Evolutionary conservation across 1,140 invertebrate species (phyloP), one percentile per base, ranked within the genome.

Genomic region (Acromyrmex charruanus): DNA sequence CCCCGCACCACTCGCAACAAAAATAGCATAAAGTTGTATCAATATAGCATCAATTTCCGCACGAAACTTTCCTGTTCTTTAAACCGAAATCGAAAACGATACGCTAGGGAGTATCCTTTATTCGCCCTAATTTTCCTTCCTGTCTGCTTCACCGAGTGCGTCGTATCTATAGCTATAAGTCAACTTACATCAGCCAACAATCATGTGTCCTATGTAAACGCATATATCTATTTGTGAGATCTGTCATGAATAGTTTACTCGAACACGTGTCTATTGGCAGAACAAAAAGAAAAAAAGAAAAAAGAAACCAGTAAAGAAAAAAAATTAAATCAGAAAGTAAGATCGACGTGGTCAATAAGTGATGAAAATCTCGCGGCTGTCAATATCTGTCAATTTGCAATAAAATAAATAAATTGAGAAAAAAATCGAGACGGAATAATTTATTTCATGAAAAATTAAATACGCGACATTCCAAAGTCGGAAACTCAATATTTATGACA

Each of bases 51-150:
- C 65, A 69, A 69, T 69, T 80, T 81, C 21, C 49, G 3, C 5
- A 10, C 3, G 18, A 71, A 9, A 39, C 16, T n/a, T 39, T 18
- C 31, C 5, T 69, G 21, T 81, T 18, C 16, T 5, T 55, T 81
- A 71, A 44, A 44, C 0, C 14, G 5, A 69, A 21, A 81, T 81
- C 49, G 49, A 81, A 53, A 81, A 81, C 21, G 31, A 81, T 58
- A 31, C 59, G 5, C 39, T 14, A 3, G 77, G 6, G 59, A 79
- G 16, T 81, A 69, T 39, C 31, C 21, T 35, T 5, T 31, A n/a
- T 81, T 81, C 53, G 77, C 65, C n/a, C 63, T 69, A 80, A 81
- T 81, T 81, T 81, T 28, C 6, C n/a, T 80, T 80, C 63, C 49
- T 68, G 28, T 14, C 16, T 14, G n/a, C 9, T 25, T 55, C 28